Conservation (phyloP, 2,797 vertebrate genomes). For the Mycteria americana region DNA sequence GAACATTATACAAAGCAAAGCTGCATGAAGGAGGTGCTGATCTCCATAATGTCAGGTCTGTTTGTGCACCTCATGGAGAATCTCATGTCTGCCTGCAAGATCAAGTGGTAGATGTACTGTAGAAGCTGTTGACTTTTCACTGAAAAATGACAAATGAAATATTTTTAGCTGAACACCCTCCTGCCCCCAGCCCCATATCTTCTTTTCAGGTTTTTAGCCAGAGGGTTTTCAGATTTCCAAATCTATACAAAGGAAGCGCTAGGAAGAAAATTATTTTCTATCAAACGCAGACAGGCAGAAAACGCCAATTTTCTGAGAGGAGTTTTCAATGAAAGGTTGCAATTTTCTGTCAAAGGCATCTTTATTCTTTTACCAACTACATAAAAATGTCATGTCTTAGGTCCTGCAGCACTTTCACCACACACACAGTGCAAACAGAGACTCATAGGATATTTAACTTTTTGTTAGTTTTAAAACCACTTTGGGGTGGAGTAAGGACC, state of each 20-base stretch:
- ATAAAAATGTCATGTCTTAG: not conserved
- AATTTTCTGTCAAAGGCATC: conserved; percentile 37
- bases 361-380: conserved; percentile 5
- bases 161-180: not conserved
- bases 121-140: conserved; percentile 6
- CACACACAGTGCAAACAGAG: not conserved
- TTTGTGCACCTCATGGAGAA: not conserved
- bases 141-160: not conserved
- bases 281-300: conserved; percentile 33
- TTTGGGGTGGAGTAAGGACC: not conserved
- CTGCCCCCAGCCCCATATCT: rapidly evolving
- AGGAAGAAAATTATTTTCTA: not conserved
- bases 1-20: not conserved
- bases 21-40: not conserved
- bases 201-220: not conserved
- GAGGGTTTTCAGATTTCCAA: not conserved
- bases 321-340: conserved; percentile 29
- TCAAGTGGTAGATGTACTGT: not conserved
- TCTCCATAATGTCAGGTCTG: not conserved
- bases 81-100: not conserved
- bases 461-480: not conserved
- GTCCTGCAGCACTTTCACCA: not conserved
- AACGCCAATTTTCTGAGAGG: conserved; percentile 4
- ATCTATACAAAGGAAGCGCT: not conserved
- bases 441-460: not conserved